Evolutionary conservation across 1,140 invertebrate species (phyloP).

Genomic region (Megathymus violae): DNA sequence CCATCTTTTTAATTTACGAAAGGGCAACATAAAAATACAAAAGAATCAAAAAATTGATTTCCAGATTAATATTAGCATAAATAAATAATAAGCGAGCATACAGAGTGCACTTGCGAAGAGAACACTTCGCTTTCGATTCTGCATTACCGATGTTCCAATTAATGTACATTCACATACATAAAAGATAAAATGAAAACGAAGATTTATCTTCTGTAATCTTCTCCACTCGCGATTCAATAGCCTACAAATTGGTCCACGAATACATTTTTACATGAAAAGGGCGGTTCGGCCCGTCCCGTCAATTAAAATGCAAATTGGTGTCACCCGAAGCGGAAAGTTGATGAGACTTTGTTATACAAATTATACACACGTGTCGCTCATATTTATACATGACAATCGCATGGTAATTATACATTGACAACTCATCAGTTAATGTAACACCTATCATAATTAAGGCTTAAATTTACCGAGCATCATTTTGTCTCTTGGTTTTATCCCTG

Average conservation of each 20-base stretch:
- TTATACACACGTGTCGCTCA: conserved; percentile 22
- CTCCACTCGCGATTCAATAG: conserved; percentile 31
- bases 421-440: conserved; percentile 1
- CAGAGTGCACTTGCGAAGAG: conserved; percentile 13
- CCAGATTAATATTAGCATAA: conserved; percentile 11
- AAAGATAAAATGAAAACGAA: conserved; percentile 25
- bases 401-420: conserved; percentile 21
- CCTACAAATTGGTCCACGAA: conserved; percentile 21
- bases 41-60: neutral
- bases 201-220: conserved; percentile 32
- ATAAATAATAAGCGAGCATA: conserved; percentile 2
- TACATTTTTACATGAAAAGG: conserved; percentile 33
- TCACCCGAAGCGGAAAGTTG: conserved; percentile 33
- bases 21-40: neutral
- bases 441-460: neutral
- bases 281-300: conserved; percentile 21
- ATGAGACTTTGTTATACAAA: conserved; percentile 20
- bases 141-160: conserved; percentile 21
- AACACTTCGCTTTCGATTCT: conserved; percentile 8
- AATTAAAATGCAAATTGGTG: conserved; percentile 51
- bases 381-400: conserved; percentile 14
- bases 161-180: conserved; percentile 21
- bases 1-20: too few species aligned
- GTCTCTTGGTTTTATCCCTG: neutral
- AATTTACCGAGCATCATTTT: neutral